Conservation (phyloP, 53 echinoderm and acorn worm genomes). For the Antedon mediterranea region DNA sequence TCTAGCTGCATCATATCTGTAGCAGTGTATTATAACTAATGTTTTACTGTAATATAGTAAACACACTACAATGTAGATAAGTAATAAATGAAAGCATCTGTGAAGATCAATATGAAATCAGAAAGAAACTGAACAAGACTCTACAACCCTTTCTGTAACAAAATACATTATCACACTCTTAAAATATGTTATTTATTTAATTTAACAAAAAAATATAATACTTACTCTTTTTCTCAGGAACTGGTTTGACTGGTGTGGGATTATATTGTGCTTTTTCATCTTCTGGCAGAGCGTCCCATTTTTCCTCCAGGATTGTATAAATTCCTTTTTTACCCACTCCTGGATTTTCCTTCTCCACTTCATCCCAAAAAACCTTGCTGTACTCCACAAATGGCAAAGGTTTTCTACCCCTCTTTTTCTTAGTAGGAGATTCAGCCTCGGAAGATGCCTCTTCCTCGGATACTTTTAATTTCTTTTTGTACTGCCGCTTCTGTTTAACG, state of each 20-base stretch:
- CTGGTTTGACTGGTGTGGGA: conserved; percentile 12
- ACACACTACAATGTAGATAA: too few relatives aligned
- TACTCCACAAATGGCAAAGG: conserved; percentile 66
- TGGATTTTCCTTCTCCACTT: conserved; percentile 42
- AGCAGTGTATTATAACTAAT: too few relatives aligned
- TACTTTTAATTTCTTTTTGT: background rate
- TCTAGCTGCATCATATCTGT: too few relatives aligned
- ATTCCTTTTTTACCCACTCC: conserved; percentile 47
- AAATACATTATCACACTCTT: background rate
- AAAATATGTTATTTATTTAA: background rate
- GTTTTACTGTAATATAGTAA: too few relatives aligned
- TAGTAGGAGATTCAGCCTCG: conserved; percentile 23
- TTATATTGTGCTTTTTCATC: conserved; percentile 53
- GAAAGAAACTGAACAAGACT: too few relatives aligned
- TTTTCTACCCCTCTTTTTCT: conserved; percentile 69
- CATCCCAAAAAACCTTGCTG: conserved; percentile 33
- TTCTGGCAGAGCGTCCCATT: conserved; percentile 59
- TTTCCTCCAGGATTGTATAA: conserved; percentile 49
- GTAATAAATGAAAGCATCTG: too few relatives aligned
- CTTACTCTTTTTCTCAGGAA: conserved; percentile 6
- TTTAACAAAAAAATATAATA: background rate
- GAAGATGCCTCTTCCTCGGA: background rate
- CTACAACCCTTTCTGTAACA: too few relatives aligned
- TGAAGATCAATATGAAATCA: too few relatives aligned
- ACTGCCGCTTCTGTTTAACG: background rate